These are phyloP conservation scores for Theretra japonica DNA, from an alignment of 2,888 invertebrate species.

Conservation along the genomic window DNA sequence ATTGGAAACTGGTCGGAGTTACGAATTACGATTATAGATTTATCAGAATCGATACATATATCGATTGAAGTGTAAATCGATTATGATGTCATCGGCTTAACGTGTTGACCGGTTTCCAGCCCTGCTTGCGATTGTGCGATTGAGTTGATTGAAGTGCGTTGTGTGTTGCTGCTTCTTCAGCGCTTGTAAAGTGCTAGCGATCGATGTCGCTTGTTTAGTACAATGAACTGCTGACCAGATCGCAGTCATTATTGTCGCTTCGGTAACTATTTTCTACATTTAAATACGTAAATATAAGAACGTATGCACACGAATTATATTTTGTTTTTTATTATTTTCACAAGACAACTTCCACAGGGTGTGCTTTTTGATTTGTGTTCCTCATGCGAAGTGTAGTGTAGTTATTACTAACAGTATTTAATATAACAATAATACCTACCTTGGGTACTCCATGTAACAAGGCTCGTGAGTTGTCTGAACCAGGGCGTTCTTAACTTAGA, in stretches of 20 bases:
- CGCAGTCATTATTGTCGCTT: neutral
- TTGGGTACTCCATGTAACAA: slow-evolving; percentile 19
- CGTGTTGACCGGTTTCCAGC: neutral
- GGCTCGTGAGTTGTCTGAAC: slow-evolving; percentile 23
- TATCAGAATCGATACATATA: neutral
- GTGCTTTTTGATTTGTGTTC: neutral
- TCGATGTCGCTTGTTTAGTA: slow-evolving; percentile 11
- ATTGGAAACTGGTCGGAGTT: neutral
- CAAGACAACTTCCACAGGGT: slow-evolving; percentile 1
- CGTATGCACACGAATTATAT: neutral
- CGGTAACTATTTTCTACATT: neutral
- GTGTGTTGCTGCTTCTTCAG: slow-evolving; percentile 4
- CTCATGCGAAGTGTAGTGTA: neutral
- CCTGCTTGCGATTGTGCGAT: neutral
- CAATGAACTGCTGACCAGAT: neutral
- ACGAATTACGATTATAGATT: neutral
- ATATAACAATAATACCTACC: slow-evolving; percentile 3
- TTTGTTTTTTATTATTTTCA: neutral
- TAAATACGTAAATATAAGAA: neutral
- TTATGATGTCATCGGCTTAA: neutral
- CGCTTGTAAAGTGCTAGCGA: slow-evolving; percentile 20
- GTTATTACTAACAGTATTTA: slow-evolving; percentile 11
- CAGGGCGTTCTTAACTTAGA: slow-evolving; percentile 18
- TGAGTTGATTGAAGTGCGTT: neutral
- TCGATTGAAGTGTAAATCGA: neutral